Percentiles rank a stretch among this genome's conserved stretches.
These are phyloP conservation scores for Malaclemys terrapin DNA, from an alignment of 2,113 vertebrate species.

Conservation along the genomic window DNA sequence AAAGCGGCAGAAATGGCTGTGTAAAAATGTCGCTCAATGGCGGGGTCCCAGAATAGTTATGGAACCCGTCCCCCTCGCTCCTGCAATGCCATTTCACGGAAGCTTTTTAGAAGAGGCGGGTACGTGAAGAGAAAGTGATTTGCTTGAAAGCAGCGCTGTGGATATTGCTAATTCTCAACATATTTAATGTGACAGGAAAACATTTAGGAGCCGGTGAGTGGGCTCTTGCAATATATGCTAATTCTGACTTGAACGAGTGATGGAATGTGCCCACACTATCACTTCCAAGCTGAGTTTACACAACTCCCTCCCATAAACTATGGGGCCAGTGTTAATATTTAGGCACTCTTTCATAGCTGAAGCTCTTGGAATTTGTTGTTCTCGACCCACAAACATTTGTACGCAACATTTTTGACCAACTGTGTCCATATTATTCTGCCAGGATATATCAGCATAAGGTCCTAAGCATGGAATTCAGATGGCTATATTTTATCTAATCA, in stretches of 20 bases:
- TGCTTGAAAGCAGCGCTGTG: neutral
- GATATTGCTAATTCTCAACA: neutral
- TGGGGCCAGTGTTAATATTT: neutral
- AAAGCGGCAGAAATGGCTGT: neutral
- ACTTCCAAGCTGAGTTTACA: neutral
- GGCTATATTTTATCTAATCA: neutral
- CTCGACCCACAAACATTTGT: neutral
- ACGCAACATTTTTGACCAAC: neutral
- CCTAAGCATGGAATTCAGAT: neutral
- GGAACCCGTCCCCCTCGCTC: neutral
- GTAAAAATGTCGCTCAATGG: neutral
- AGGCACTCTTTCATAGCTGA: neutral
- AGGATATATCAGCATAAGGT: neutral
- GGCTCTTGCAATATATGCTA: neutral
- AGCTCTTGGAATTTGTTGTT: neutral
- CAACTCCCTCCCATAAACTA: neutral
- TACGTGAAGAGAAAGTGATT: neutral
- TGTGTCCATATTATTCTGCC: neutral
- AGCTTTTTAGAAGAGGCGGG: neutral
- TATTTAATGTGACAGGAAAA: neutral
- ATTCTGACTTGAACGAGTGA: neutral
- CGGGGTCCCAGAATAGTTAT: neutral
- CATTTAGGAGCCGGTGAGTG: neutral
- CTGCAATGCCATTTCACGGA: neutral
- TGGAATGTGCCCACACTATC: neutral